Evolutionary conservation across 2,797 vertebrate species (phyloP).

Genomic region (Chaetodon trifasciatus): DNA sequence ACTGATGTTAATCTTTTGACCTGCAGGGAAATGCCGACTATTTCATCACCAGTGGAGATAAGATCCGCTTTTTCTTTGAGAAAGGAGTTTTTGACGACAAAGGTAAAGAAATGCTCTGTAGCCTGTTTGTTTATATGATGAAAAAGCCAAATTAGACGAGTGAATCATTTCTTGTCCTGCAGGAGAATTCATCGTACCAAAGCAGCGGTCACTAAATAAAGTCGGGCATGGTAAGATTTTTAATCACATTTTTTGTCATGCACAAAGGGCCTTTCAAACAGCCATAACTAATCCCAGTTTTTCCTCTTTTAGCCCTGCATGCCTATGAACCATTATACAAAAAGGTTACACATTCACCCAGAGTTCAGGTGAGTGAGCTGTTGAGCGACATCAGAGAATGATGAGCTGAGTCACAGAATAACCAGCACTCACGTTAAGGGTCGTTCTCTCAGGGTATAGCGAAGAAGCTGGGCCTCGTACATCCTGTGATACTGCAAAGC

Average conservation of each 20-base stretch:
- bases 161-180: conserved; percentile 46
- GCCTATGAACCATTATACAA: conserved; percentile 90
- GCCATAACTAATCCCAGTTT: neutral
- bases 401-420: conserved; percentile 6
- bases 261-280: neutral
- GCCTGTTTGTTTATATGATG: neutral
- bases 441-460: conserved; percentile 83
- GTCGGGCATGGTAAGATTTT: conserved; percentile 92
- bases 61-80: conserved; percentile 98
- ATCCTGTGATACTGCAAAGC: conserved; percentile 94
- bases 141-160: neutral
- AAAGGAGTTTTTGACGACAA: conserved; percentile 93
- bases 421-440: neutral
- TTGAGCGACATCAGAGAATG: neutral
- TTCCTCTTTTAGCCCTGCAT: conserved; percentile 88
- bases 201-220: conserved; percentile 92
- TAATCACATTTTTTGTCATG: too few relatives aligned
- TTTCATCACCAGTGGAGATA: conserved; percentile 96
- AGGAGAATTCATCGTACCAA: conserved; percentile 92
- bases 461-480: conserved; percentile 88
- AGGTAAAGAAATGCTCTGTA: conserved; percentile 82
- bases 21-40: conserved; percentile 92
- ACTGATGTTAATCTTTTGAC: conserved; percentile 42
- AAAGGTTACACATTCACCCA: conserved; percentile 90
- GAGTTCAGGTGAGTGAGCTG: conserved; percentile 90